A percentile compares a stretch with the other conserved stretches of the same genome.
Evolutionary conservation across 2,888 invertebrate genomes (phyloP).

Genomic region (Himalopsyche kuldschensis): DNA sequence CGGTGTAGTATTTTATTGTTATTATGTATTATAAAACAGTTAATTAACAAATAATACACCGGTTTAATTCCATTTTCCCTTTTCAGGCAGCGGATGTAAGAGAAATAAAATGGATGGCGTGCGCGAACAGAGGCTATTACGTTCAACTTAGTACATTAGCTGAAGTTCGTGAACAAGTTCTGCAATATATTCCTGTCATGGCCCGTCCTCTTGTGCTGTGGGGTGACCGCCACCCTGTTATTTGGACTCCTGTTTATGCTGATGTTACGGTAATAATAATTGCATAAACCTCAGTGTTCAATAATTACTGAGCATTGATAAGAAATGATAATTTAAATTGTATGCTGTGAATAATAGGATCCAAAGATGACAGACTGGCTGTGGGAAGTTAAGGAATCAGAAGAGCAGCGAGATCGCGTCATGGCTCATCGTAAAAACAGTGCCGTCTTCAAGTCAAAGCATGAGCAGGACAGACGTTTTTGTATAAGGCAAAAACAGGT

Average conservation of each 20-base stretch:
- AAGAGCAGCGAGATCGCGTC: conserved; percentile 76
- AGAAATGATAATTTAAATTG: neutral
- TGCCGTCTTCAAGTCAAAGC: conserved; percentile 62
- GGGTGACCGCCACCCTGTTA: conserved; percentile 81
- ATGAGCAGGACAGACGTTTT: conserved; percentile 66
- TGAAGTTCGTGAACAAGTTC: conserved; percentile 94
- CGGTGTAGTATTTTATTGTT: too few species aligned
- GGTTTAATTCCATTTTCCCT: neutral
- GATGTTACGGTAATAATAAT: conserved; percentile 72
- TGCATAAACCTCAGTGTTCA: too few species aligned
- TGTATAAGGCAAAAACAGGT: conserved; percentile 55
- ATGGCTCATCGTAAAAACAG: conserved; percentile 66
- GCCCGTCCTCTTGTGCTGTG: conserved; percentile 92
- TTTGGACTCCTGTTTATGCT: conserved; percentile 97
- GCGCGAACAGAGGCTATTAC: conserved; percentile 94
- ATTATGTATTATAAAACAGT: too few species aligned
- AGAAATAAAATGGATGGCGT: conserved; percentile 89
- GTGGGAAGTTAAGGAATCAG: conserved; percentile 83
- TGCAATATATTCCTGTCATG: conserved; percentile 96
- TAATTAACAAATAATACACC: neutral
- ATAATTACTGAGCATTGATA: conserved; percentile 38
- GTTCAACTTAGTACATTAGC: conserved; percentile 95
- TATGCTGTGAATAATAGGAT: conserved; percentile 58
- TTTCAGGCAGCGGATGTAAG: conserved; percentile 37
- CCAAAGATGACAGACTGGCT: conserved; percentile 89